Percentiles rank a stretch among this genome's conserved stretches.
These are phyloP conservation scores for Chironomus riparius DNA, from an alignment of 2,888 invertebrate genomes.

Conservation along the genomic window DNA sequence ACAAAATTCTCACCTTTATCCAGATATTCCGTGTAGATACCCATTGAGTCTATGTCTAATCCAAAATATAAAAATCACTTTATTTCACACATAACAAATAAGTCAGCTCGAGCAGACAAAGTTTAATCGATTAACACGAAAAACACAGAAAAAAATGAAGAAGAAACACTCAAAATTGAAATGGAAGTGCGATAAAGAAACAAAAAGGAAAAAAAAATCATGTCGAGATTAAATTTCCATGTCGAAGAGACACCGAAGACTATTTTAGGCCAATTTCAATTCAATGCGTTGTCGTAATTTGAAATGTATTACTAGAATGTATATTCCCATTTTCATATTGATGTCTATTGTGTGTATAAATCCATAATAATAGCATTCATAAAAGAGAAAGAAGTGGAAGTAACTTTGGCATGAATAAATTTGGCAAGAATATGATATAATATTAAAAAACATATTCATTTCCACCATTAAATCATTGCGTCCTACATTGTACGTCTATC, in stretches of 20 bases:
- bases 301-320: slow-evolving; percentile 8
- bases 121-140: slow-evolving; percentile 3
- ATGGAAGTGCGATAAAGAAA: neutral
- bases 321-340: neutral
- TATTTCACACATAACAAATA: neutral
- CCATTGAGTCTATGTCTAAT: no score
- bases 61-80: neutral
- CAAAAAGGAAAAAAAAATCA: neutral
- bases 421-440: neutral
- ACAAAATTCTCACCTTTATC: no score
- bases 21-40: no score
- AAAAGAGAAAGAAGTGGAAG: neutral
- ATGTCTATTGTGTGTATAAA: neutral
- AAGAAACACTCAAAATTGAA: neutral
- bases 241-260: neutral
- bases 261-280: slow-evolving; percentile 1
- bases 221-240: slow-evolving; percentile 3
- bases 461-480: neutral
- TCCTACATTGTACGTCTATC: neutral
- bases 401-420: neutral
- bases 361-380: neutral
- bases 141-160: neutral
- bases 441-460: neutral
- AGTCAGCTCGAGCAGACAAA: neutral
- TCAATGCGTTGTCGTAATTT: slow-evolving; percentile 6